A percentile compares a stretch with the other conserved stretches of the same genome.
phyloP scores from a whole-genome alignment of 2,888 invertebrate species.

The Xestia sexstrigata region DNA sequence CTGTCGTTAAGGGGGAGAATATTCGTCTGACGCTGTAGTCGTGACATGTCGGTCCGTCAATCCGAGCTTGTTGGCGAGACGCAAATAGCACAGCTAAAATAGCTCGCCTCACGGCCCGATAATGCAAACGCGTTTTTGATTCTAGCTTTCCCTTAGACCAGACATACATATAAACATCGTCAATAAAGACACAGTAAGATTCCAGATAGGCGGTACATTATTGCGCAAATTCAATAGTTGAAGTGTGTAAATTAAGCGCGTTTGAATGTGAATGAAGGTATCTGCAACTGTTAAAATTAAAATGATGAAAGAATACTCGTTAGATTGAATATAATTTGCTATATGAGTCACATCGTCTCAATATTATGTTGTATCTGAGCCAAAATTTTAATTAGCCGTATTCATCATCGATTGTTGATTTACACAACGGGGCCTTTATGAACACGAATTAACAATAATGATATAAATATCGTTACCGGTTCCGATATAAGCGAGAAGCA shows the following conservation, averaged over 20 bases:
- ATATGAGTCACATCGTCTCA: constrained; percentile 76
- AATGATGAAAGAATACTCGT: constrained; percentile 52
- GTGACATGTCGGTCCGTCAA: constrained; percentile 90
- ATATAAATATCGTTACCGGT: constrained; percentile 55
- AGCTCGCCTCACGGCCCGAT: constrained; percentile 88
- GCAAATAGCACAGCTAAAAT: constrained; percentile 88
- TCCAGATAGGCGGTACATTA: constrained; percentile 42
- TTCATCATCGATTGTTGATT: constrained; percentile 76
- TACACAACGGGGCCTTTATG: constrained; percentile 44
- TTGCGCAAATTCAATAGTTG: constrained; percentile 25
- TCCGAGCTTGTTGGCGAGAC: constrained; percentile 88
- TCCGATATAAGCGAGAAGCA: constrained; percentile 80
- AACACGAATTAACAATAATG: constrained; percentile 23
- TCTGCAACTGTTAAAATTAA: constrained; percentile 55
- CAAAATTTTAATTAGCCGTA: constrained; percentile 80
- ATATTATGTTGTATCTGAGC: constrained; percentile 76
- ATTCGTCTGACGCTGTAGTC: constrained; percentile 80
- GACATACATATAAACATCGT: constrained; percentile 70
- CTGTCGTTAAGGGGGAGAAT: constrained; percentile 78
- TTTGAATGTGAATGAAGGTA: constrained; percentile 45
- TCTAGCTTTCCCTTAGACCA: constrained; percentile 82
- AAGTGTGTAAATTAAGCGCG: constrained; percentile 20
- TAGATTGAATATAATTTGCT: constrained; percentile 59
- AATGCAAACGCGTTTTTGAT: constrained; percentile 89
- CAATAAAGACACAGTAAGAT: constrained; percentile 54